These are phyloP conservation scores for Lepidurus packardi DNA, from an alignment of 1,140 invertebrate genomes.

Conservation along the genomic window DNA sequence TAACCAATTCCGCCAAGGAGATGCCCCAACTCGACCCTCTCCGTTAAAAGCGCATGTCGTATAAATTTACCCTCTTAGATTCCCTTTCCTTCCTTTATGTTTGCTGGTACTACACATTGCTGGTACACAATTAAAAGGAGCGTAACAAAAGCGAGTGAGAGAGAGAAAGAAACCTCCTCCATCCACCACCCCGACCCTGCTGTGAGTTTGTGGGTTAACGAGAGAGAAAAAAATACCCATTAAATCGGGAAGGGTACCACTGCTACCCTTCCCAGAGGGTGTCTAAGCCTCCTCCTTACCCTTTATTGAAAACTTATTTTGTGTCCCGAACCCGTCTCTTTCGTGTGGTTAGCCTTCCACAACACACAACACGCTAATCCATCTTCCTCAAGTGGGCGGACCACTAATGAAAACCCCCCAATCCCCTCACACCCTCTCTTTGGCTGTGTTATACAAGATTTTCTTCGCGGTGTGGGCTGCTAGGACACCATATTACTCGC, in stretches of 20 bases:
- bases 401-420: neutral
- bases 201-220: no score
- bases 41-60: neutral
- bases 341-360: neutral
- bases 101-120: neutral
- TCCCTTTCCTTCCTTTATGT: neutral
- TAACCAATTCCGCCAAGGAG: neutral
- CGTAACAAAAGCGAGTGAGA: no score
- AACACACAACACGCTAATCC: neutral
- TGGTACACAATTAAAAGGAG: neutral
- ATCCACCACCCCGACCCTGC: no score
- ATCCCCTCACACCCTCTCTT: neutral
- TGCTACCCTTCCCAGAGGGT: neutral
- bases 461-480: no score
- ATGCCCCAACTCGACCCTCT: neutral
- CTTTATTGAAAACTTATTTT: neutral
- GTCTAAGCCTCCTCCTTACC: neutral
- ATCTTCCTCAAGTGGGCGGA: neutral
- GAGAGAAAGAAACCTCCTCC: no score
- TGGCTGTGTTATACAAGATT: neutral
- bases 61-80: conserved; percentile 1
- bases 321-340: neutral
- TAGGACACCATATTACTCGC: no score
- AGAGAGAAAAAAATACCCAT: no score
- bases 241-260: no score